phyloP scores from a whole-genome alignment of 2,113 vertebrate genomes.

The Apodemus sylvaticus region DNA sequence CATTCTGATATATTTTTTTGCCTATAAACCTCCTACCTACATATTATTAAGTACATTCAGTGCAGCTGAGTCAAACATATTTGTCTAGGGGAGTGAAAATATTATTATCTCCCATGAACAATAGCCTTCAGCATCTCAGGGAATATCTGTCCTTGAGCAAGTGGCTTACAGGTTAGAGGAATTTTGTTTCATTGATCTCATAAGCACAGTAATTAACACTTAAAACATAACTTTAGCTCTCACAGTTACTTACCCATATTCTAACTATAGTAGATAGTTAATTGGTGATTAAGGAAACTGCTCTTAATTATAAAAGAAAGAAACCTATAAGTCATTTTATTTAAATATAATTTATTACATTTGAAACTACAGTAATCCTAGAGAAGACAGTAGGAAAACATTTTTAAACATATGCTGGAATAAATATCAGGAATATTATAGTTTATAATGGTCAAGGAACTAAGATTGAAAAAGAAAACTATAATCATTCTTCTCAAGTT shows the following conservation, averaged over 20 bases:
- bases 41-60: neutral
- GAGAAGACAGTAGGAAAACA: neutral
- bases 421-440: neutral
- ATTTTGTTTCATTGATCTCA: neutral
- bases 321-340: neutral
- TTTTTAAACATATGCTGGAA: neutral
- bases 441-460: neutral
- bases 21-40: neutral
- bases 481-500: neutral
- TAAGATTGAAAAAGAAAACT: neutral
- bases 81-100: neutral
- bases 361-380: neutral
- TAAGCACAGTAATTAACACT: neutral
- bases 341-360: neutral
- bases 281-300: neutral
- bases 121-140: neutral
- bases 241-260: neutral
- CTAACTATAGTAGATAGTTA: neutral
- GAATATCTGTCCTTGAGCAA: neutral
- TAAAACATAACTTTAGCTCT: neutral
- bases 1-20: neutral
- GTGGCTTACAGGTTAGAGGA: neutral
- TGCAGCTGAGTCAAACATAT: neutral
- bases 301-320: conserved; percentile 39
- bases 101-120: neutral